Evolutionary conservation across 1,140 invertebrate species (phyloP), one percentile per base, ranked within the genome.

Genomic region (Bombus impatiens): DNA sequence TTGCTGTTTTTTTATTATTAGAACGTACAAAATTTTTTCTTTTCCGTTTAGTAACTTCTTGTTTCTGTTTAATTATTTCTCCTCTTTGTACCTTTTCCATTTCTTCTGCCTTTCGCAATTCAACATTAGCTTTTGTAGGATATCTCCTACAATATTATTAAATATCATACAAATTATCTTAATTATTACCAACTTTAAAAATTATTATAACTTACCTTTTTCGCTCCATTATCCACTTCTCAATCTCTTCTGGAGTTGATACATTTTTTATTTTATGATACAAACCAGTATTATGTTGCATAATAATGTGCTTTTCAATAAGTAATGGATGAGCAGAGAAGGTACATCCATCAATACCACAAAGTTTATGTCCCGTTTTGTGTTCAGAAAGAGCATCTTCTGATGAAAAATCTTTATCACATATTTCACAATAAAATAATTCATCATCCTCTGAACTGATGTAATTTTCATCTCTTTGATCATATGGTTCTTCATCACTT

Each of bases 141-240:
- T 96, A 97, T 91, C 95, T 96, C 44, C 94, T 95, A 59, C 15
- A 86, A 88, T 84, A 53, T 53, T 1, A 78, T 57, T 42, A 28
- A 35, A 2, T 75, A 59, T 74, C 37, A 75, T 78, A 42, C 12
- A n/a, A 53, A 47, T 75, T 18, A 57, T n/a, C 57, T 44, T 35
- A 53, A 53, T 42, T 22, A 62, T 68, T 57, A 72, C 8, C 22
- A 42, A 28, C 25, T 35, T 4, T 32, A 76, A 32, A 75, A 28
- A 65, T 74, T 10, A 74, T 32, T 57, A 47, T 35, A 86, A 67
- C 83, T 82, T 93, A 97, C 95, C 96, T 97, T 93, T 97, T 97
- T 82, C 98, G 96, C 89, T 98, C 98, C 75, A 96, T 96, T 80
- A 96, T 96, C 98, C 98, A 99, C 94, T 97, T 98, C 74, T 96